These are phyloP conservation scores for Choloepus hoffmanni DNA, from an alignment of 2,113 vertebrate species.

Conservation along the genomic window DNA sequence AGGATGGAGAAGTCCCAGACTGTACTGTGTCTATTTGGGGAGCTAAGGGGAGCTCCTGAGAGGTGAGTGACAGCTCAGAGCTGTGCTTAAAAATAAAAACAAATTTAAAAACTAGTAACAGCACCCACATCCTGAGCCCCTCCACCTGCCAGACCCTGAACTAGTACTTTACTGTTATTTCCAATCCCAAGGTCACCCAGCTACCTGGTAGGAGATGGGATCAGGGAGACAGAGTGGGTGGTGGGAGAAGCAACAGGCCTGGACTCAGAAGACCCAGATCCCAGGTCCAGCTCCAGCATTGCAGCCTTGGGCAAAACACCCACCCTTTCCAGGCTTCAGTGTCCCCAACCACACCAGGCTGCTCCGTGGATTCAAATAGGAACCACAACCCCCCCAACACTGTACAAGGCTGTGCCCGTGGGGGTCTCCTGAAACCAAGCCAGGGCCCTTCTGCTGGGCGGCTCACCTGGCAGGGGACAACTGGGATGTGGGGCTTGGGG, in stretches of 20 bases:
- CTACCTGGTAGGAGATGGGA: neutral
- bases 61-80: neutral
- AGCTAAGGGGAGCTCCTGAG: neutral
- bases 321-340: neutral
- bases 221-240: neutral
- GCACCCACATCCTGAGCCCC: neutral
- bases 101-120: neutral
- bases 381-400: neutral
- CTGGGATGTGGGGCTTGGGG: neutral
- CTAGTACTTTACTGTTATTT: neutral
- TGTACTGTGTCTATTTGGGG: neutral
- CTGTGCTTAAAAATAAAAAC: neutral
- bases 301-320: neutral
- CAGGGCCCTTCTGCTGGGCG: neutral
- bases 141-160: neutral
- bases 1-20: neutral
- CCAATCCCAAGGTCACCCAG: neutral
- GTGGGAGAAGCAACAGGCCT: neutral
- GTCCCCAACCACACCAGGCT: neutral
- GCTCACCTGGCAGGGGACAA: neutral
- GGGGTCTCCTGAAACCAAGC: neutral
- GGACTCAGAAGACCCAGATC: neutral
- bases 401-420: neutral
- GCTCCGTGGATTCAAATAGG: neutral
- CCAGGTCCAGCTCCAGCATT: neutral